phyloP scores from a whole-genome alignment of 1,140 invertebrate genomes.

The Cyphomyrmex costatus region DNA sequence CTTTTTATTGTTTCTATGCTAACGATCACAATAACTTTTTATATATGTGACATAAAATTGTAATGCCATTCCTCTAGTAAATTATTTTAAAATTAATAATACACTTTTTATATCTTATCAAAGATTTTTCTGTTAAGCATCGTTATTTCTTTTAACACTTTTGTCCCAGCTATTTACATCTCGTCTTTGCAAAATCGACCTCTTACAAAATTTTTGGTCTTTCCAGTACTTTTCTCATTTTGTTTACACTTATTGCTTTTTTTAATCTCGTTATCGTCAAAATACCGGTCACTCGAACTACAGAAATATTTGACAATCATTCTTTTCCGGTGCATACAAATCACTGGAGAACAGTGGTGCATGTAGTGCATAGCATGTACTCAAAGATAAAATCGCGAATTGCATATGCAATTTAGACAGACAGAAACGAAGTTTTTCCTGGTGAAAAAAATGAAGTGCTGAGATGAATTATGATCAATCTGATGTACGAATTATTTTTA shows the following conservation, averaged over 20 bases:
- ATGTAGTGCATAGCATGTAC: too few relatives aligned
- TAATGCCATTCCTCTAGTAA: not conserved
- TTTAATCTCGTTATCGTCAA: slow-evolving; percentile 5
- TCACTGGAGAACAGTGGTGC: not conserved
- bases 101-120: not conserved
- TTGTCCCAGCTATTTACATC: slow-evolving; percentile 16
- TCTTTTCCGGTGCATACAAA: not conserved
- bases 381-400: slow-evolving; percentile 7
- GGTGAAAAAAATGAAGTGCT: not conserved
- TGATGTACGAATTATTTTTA: slow-evolving; percentile 54
- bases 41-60: not conserved
- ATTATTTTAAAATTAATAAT: not conserved
- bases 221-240: too few relatives aligned
- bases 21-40: not conserved
- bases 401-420: not conserved
- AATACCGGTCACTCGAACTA: not conserved
- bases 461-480: not conserved
- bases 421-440: not conserved
- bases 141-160: not conserved
- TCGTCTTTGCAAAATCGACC: not conserved
- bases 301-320: not conserved
- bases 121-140: not conserved
- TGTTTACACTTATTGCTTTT: not conserved
- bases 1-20: too few relatives aligned
- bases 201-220: not conserved